Percentiles rank a stretch among this genome's conserved stretches.
Evolutionary conservation across 92 coral and sea anemone genomes (phyloP).

Genomic region (Galaxea fascicularis): DNA sequence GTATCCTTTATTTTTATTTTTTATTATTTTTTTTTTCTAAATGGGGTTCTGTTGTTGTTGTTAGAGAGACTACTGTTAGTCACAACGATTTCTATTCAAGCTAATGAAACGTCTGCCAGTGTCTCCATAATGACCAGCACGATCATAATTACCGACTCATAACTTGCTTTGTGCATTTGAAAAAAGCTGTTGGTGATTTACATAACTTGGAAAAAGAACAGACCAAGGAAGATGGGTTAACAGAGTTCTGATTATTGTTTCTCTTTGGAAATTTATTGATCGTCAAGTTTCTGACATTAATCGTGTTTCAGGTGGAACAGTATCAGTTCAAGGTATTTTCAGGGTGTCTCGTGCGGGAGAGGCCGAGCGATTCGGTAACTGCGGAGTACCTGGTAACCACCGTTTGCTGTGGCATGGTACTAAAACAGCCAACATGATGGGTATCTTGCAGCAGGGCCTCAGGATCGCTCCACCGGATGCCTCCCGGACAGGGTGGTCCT

Average conservation of each 20-base stretch:
- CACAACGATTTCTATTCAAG: too few relatives aligned
- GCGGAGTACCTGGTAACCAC: conserved; percentile 80
- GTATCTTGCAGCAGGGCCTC: conserved; percentile 83
- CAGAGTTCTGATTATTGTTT: neutral
- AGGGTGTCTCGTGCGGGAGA: conserved; percentile 81
- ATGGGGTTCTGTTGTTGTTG: too few relatives aligned
- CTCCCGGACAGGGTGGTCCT: conserved; percentile 79
- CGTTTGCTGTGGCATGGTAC: conserved; percentile 94
- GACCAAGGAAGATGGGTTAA: neutral
- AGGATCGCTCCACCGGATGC: conserved; percentile 90
- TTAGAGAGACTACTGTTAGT: too few relatives aligned
- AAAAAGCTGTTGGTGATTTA: neutral
- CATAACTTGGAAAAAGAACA: neutral
- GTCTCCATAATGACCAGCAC: too few relatives aligned
- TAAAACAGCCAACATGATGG: conserved; percentile 71
- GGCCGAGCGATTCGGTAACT: conserved; percentile 70
- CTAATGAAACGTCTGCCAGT: too few relatives aligned
- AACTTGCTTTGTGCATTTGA: neutral
- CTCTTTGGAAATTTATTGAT: neutral
- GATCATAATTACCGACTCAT: too few relatives aligned
- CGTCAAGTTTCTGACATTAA: too few relatives aligned
- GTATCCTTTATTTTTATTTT: too few relatives aligned
- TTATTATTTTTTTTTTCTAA: too few relatives aligned
- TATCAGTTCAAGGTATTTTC: conserved; percentile 45
- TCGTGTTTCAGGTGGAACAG: neutral